Evolutionary conservation across 2,113 vertebrate genomes (phyloP).

Genomic region (Pluvianellus socialis): DNA sequence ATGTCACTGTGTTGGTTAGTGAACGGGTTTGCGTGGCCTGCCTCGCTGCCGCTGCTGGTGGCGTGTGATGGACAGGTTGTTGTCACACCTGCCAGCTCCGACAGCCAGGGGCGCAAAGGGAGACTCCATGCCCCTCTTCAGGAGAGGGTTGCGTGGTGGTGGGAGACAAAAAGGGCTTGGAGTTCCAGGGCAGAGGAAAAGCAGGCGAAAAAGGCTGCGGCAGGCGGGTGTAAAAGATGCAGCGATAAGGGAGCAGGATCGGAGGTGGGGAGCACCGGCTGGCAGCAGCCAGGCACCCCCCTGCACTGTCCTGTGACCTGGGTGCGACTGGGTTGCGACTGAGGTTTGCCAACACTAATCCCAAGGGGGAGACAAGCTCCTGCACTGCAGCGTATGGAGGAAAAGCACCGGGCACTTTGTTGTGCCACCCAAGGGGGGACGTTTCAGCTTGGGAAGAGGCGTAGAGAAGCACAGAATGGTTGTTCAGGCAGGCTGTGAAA

Average conservation of each 20-base stretch:
- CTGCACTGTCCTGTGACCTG: not conserved
- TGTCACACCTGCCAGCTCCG: not conserved
- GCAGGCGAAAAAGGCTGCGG: not conserved
- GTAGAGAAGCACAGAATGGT: not conserved
- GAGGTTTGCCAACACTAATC: not conserved
- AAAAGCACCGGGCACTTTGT: not conserved
- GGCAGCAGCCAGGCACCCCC: not conserved
- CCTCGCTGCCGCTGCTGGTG: fast-evolving
- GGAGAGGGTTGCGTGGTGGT: not conserved
- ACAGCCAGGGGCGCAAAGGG: fast-evolving
- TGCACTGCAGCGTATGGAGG: not conserved
- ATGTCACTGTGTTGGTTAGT: not conserved
- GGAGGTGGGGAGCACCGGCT: not conserved
- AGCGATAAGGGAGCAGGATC: not conserved
- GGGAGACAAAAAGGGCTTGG: not conserved
- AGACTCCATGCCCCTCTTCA: not conserved
- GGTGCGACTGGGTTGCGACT: not conserved
- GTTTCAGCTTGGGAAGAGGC: not conserved
- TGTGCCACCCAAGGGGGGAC: not conserved
- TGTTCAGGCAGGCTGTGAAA: not conserved
- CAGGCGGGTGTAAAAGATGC: not conserved
- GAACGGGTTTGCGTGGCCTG: not conserved
- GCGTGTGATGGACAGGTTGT: fast-evolving
- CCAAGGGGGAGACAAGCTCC: not conserved
- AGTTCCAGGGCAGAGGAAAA: not conserved